phyloP scores from a whole-genome alignment of 2,797 vertebrate genomes.

The Parambassis ranga region DNA sequence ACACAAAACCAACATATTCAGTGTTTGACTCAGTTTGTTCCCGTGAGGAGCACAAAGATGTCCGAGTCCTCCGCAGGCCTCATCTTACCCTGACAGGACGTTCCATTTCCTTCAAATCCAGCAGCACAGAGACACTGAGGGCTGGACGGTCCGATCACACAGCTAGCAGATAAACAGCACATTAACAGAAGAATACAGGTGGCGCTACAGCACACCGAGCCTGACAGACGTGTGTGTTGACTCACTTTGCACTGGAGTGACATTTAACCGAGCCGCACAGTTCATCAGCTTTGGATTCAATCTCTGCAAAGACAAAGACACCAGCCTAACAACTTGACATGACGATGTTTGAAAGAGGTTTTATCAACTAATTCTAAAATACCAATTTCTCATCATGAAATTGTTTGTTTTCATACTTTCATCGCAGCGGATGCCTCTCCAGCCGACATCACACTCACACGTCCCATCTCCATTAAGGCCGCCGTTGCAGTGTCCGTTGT shows the following conservation, averaged over 20 bases:
- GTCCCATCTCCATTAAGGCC: slow-evolving; percentile 85
- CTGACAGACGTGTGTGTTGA: neutral
- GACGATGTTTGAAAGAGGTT: too few relatives aligned
- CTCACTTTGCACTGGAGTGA: slow-evolving; percentile 94
- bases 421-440: slow-evolving; percentile 86
- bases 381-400: too few relatives aligned
- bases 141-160: slow-evolving; percentile 63
- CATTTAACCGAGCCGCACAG: slow-evolving; percentile 81
- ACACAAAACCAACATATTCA: neutral
- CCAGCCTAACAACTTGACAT: too few relatives aligned
- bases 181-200: neutral
- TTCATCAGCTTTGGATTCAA: slow-evolving; percentile 75
- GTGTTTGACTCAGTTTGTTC: neutral
- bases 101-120: slow-evolving; percentile 92
- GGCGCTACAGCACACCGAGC: neutral
- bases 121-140: slow-evolving; percentile 85
- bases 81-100: slow-evolving; percentile 84
- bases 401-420: slow-evolving; percentile 23
- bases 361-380: too few relatives aligned
- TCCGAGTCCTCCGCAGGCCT: neutral
- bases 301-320: slow-evolving; percentile 76
- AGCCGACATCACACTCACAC: slow-evolving; percentile 88
- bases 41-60: neutral
- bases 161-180: slow-evolving; percentile 71
- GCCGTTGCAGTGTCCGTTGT: slow-evolving; percentile 85